Evolutionary conservation across 1,140 invertebrate genomes (phyloP).

Genomic region (Cardiocondyla obscurior): DNA sequence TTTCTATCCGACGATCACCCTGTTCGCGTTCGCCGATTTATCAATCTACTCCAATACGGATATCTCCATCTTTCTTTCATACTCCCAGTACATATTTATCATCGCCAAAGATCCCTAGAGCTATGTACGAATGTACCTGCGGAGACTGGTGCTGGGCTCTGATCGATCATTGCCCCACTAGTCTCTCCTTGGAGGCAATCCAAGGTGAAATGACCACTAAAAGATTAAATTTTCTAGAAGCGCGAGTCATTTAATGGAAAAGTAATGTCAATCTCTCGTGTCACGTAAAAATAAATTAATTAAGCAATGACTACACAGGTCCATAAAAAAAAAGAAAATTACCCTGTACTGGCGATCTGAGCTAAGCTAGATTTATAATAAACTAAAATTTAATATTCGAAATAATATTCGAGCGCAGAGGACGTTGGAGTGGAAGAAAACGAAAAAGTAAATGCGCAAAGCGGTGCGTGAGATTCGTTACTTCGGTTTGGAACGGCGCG

Average conservation of each 20-base stretch:
- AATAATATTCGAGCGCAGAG: too few species aligned
- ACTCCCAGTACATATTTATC: conserved; percentile 14
- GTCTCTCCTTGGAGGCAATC: conserved; percentile 1
- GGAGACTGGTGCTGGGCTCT: background rate
- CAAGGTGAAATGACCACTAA: conserved; percentile 22
- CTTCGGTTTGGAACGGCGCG: too few species aligned
- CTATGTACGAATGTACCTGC: background rate
- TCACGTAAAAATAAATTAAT: background rate
- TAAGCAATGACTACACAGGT: too few species aligned
- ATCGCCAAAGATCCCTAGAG: background rate
- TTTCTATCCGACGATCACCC: background rate
- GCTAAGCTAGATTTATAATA: too few species aligned
- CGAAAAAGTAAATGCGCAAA: too few species aligned
- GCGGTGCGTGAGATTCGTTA: too few species aligned
- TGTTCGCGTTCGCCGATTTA: background rate
- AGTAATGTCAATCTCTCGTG: background rate
- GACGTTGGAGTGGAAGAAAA: too few species aligned
- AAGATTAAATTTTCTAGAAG: background rate
- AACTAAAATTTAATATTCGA: too few species aligned
- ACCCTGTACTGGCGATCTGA: too few species aligned
- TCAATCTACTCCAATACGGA: conserved; percentile 27
- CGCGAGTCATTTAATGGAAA: background rate
- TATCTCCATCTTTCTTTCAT: background rate
- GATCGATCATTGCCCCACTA: conserved; percentile 25
- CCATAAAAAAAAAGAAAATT: too few species aligned